These are phyloP conservation scores for Chloropsis cyanopogon DNA, from an alignment of 2,113 vertebrate genomes.

Conservation along the genomic window DNA sequence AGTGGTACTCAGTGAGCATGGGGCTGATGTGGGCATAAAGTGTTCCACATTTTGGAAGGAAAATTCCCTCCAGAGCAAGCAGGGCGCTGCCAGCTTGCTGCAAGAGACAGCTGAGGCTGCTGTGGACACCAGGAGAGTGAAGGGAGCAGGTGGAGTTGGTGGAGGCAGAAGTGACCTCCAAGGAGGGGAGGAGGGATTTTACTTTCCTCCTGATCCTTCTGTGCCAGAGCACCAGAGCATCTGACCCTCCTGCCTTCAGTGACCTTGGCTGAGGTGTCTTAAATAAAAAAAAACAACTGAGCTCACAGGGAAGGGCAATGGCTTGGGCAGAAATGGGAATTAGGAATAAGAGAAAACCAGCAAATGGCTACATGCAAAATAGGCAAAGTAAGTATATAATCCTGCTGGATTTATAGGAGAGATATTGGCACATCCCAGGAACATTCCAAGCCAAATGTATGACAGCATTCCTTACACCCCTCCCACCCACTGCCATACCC, in stretches of 20 bases:
- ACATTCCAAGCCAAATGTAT: constrained; percentile 6
- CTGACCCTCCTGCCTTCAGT: not conserved
- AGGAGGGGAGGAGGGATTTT: not conserved
- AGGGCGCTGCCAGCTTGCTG: not conserved
- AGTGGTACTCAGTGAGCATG: not conserved
- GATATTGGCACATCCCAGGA: constrained; percentile 36
- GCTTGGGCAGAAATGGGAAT: not conserved
- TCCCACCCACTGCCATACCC: constrained; percentile 9
- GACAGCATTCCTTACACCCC: constrained; percentile 23
- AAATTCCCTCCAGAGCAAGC: not conserved
- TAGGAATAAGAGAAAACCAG: not conserved
- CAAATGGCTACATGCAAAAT: constrained; percentile 13
- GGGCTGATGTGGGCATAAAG: not conserved
- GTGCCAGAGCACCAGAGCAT: not conserved
- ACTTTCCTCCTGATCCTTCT: not conserved
- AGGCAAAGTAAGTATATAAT: constrained; percentile 13
- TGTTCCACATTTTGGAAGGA: not conserved
- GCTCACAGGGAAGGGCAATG: not conserved
- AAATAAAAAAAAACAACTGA: not conserved
- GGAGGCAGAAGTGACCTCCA: not conserved
- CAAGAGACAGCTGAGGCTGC: not conserved
- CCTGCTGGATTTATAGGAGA: constrained; percentile 16
- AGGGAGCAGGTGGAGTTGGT: not conserved
- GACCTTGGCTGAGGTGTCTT: not conserved
- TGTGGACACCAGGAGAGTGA: not conserved